phyloP scores from a whole-genome alignment of 2,113 vertebrate genomes.

The Alosa alosa region DNA sequence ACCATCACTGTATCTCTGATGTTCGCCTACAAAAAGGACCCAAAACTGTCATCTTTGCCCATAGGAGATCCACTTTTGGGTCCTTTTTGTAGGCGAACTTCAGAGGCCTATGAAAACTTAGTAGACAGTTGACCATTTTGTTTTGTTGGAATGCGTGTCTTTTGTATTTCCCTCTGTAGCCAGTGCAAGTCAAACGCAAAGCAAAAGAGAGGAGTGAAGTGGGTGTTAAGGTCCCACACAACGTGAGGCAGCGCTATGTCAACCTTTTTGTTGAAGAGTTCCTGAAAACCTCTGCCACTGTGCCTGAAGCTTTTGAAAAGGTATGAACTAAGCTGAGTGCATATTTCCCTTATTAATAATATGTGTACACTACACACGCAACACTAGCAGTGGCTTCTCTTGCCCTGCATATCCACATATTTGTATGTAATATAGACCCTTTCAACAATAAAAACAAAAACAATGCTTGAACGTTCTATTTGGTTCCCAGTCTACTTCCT shows the following conservation, averaged over 20 bases:
- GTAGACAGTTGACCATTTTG: too few relatives aligned
- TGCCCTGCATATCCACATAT: not conserved
- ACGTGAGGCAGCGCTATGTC: slow-evolving; percentile 74
- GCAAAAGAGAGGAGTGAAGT: slow-evolving; percentile 49
- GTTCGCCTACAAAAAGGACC: too few relatives aligned
- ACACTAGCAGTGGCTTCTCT: not conserved
- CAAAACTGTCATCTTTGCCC: too few relatives aligned
- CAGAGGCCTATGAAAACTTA: too few relatives aligned
- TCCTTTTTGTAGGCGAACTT: too few relatives aligned
- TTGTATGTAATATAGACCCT: not conserved
- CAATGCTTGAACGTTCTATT: too few relatives aligned
- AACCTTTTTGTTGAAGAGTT: slow-evolving; percentile 75
- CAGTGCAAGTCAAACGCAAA: slow-evolving; percentile 52
- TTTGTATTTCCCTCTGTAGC: slow-evolving; percentile 43
- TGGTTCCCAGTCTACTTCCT: too few relatives aligned
- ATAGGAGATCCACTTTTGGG: too few relatives aligned
- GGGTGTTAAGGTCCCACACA: slow-evolving; percentile 72
- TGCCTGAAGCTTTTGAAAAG: slow-evolving; percentile 79
- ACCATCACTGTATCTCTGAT: too few relatives aligned
- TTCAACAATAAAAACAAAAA: too few relatives aligned
- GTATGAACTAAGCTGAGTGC: slow-evolving; percentile 52
- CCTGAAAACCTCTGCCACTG: slow-evolving; percentile 66
- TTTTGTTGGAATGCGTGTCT: not conserved
- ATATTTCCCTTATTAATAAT: not conserved
- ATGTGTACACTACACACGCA: not conserved